phyloP scores from a whole-genome alignment of 2,797 vertebrate genomes.

The Enteromius unitaeniatus region DNA sequence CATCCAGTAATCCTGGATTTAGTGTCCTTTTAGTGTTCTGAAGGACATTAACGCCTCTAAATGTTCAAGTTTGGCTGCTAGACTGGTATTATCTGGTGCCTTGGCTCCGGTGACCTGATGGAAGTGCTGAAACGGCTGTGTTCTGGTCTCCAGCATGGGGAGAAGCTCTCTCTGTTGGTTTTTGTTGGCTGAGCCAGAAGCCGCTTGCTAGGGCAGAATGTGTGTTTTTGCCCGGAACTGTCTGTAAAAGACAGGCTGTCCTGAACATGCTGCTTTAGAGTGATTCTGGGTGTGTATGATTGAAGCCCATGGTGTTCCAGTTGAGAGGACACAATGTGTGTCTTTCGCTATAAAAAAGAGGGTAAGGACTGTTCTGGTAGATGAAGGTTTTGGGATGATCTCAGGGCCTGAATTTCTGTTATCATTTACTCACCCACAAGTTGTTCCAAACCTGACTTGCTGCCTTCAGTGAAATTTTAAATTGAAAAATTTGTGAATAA shows the following conservation, averaged over 20 bases:
- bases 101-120: neutral
- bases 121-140: neutral
- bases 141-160: neutral
- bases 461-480: neutral
- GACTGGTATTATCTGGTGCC: constrained; percentile 4
- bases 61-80: constrained; percentile 1
- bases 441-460: neutral
- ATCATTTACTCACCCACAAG: neutral
- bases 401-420: neutral
- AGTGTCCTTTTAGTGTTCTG: neutral
- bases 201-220: constrained; percentile 26
- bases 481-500: neutral
- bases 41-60: constrained; percentile 14
- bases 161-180: constrained; percentile 12
- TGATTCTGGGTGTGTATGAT: constrained; percentile 37
- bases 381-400: neutral
- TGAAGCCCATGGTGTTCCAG: constrained; percentile 41
- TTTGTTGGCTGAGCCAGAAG: constrained; percentile 20
- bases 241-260: constrained; percentile 44
- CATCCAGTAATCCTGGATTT: neutral
- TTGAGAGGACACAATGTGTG: constrained; percentile 36
- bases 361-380: neutral
- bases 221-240: constrained; percentile 44
- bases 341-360: constrained; percentile 19
- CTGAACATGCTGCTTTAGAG: constrained; percentile 23